Evolutionary conservation across 2,797 vertebrate species (phyloP), one percentile per base, ranked within the genome.

Genomic region (Acanthornis magna): DNA sequence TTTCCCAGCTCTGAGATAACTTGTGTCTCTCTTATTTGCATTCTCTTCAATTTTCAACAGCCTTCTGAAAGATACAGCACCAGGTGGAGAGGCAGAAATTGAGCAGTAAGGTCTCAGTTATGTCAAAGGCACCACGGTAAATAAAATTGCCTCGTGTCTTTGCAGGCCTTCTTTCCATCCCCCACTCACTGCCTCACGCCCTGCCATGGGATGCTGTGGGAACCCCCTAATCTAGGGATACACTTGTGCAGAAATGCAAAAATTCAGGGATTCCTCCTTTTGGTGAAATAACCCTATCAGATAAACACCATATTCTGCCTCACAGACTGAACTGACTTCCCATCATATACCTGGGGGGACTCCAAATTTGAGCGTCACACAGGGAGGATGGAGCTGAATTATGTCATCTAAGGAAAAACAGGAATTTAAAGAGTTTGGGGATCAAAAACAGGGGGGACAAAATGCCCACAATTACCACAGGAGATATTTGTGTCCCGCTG

Each of bases 1-100:
- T 80, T 88, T 4, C 50, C 45, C 40, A 34, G 29, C 43, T 83
- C 43, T 84, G 70, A 75, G 43, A 53, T 91, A 83, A 81, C 58
- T 89, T 91, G 65, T 67, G 42, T 43, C 58, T 74, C 60, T 70
- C 58, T 81, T 81, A 71, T 75, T 92, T 86, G 76, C 89, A 68
- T 95, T 83, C 85, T 29, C 32, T 81, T 95, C 62, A 38, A 81
- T 93, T 95, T 96, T 87, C 53, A 34, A 47, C 53, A 57, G 67
- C 71, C 34, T 94, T 82, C 85, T 70, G 62, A 85, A 92, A 80
- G 51, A 54, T 58, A 32, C 1, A 3, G 83, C 73, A 81, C 20
- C 51, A 67, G 81, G 36, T 73, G 34, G 40, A 74, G 57, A 79
- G 67, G 40, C 60, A 82, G 81, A 29, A 60, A 42, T 62, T 85